These are phyloP conservation scores for Patella pellucida DNA, from an alignment of 2,888 invertebrate species.

Conservation along the genomic window DNA sequence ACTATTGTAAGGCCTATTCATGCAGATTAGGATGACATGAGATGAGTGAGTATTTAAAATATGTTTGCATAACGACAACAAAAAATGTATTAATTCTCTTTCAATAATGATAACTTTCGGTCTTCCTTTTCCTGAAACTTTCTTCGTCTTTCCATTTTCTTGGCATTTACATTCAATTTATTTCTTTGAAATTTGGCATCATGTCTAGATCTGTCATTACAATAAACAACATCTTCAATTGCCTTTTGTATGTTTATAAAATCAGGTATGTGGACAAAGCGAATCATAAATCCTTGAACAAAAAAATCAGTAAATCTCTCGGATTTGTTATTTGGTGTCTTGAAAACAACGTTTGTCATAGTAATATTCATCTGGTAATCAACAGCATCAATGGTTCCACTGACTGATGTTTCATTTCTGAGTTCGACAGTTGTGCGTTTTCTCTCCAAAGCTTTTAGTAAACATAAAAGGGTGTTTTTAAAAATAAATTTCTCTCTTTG, in stretches of 20 bases:
- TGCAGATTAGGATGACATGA: too few species aligned
- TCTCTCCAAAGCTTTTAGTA: constrained; percentile 58
- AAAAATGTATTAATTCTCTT: too few species aligned
- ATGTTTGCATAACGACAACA: too few species aligned
- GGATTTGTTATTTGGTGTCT: constrained; percentile 30
- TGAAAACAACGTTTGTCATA: constrained; percentile 53
- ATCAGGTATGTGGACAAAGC: constrained; percentile 68
- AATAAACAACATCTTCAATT: constrained; percentile 38
- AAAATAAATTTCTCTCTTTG: constrained; percentile 49
- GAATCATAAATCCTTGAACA: constrained; percentile 59
- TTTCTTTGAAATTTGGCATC: neutral
- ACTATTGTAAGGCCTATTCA: too few species aligned
- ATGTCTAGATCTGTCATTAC: neutral
- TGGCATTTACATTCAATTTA: neutral
- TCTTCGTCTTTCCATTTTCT: constrained; percentile 1
- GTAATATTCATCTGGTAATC: constrained; percentile 58
- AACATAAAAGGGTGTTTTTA: constrained; percentile 52
- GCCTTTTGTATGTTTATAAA: constrained; percentile 57
- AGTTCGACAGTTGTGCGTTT: constrained; percentile 58
- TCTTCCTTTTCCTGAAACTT: constrained; percentile 6
- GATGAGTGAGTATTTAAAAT: too few species aligned
- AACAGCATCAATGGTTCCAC: constrained; percentile 51
- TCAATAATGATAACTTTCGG: neutral
- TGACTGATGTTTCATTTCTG: constrained; percentile 54
- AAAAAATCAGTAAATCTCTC: constrained; percentile 49